Percentiles rank a stretch among this genome's conserved stretches.
Evolutionary conservation across 2,797 vertebrate genomes (phyloP).

Genomic region (Ctenochaetus hawaiiensis): DNA sequence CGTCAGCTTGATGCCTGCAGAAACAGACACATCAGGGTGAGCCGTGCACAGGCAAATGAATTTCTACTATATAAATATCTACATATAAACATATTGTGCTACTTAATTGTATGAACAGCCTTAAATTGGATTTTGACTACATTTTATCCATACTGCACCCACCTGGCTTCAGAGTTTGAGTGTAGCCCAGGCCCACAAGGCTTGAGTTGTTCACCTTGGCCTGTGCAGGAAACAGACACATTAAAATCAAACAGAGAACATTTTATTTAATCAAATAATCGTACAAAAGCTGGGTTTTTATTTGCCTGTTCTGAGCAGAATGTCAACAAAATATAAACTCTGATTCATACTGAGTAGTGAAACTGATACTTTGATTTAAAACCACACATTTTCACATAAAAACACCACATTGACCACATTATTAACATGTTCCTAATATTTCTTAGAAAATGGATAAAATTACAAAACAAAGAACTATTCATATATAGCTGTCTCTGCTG

Average conservation of each 20-base stretch:
- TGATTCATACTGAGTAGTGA: constrained; percentile 1
- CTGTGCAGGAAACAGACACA: constrained; percentile 74
- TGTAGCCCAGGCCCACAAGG: constrained; percentile 96
- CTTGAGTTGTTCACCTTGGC: constrained; percentile 99
- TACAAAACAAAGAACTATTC: constrained; percentile 15
- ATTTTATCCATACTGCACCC: constrained; percentile 48
- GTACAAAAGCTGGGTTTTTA: not conserved
- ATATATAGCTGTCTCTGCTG: constrained; percentile 17
- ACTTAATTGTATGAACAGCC: not conserved
- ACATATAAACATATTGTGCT: not conserved
- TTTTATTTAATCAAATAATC: no score
- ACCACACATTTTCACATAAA: constrained; percentile 1
- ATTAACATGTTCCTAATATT: not conserved
- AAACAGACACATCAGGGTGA: constrained; percentile 5
- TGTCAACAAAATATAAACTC: not conserved
- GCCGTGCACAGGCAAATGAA: not conserved
- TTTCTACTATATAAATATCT: not conserved
- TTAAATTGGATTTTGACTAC: no score
- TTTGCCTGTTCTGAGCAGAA: not conserved
- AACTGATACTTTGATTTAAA: not conserved
- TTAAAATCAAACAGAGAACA: constrained; percentile 6
- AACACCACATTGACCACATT: not conserved
- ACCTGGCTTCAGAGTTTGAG: constrained; percentile 98
- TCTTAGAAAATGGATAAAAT: not conserved
- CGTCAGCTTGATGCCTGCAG: constrained; percentile 94